phyloP scores from a whole-genome alignment of 2,113 vertebrate species.

The Petrocephalus zakoni region DNA sequence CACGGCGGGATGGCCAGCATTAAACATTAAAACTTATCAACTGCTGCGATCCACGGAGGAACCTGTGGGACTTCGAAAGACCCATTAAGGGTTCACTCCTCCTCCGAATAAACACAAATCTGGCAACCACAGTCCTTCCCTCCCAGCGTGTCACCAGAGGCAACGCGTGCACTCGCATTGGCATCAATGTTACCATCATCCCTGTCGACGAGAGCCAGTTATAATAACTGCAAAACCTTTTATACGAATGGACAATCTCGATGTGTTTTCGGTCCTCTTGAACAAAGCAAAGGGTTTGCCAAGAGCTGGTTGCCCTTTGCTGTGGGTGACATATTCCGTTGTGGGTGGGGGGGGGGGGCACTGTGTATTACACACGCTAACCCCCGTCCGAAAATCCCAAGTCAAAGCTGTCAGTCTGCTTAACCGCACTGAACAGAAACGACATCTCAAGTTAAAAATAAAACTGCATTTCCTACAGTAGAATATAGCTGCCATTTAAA shows the following conservation, averaged over 20 bases:
- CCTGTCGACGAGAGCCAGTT: not conserved
- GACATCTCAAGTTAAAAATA: not conserved
- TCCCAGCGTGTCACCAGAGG: not conserved
- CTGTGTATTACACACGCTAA: not conserved
- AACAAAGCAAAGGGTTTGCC: constrained; percentile 1
- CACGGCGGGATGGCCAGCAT: not conserved
- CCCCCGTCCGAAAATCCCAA: not conserved
- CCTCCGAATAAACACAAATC: not conserved
- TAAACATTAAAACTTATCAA: not conserved
- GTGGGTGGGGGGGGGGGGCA: not conserved
- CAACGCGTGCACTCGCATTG: not conserved
- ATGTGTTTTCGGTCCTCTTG: not conserved
- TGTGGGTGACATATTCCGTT: not conserved
- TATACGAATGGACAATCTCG: not conserved
- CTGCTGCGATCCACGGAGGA: not conserved
- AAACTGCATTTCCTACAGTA: not conserved
- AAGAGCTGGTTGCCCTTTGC: not conserved
- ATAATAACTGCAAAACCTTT: not conserved
- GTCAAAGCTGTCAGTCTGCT: not conserved
- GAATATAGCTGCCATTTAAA: not conserved
- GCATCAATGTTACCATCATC: not conserved
- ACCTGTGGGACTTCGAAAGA: not conserved
- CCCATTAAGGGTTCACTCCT: not conserved
- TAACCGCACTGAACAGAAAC: not conserved
- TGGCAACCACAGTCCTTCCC: not conserved